Evolutionary conservation across 2,888 invertebrate genomes (phyloP).

Genomic region (Melanostoma mellinum): DNA sequence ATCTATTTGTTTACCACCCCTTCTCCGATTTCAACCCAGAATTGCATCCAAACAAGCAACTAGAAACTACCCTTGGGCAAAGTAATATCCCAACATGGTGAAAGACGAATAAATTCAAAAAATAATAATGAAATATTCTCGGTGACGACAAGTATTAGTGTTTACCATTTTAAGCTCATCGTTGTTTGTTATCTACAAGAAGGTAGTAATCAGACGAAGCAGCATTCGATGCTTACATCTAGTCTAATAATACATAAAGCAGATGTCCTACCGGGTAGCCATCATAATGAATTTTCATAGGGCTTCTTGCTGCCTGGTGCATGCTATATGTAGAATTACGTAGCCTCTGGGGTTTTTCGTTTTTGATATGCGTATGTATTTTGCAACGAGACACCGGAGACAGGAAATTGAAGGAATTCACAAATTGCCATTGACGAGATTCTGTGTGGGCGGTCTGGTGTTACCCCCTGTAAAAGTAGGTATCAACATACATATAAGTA

Average conservation of each 20-base stretch:
- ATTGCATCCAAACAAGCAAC: not conserved
- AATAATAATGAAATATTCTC: conserved; percentile 28
- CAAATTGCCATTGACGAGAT: conserved; percentile 49
- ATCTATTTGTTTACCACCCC: not conserved
- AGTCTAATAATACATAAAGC: not conserved
- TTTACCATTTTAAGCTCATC: conserved; percentile 18
- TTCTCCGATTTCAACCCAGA: not conserved
- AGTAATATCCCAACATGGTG: not conserved
- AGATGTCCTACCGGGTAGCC: not conserved
- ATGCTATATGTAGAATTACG: not conserved
- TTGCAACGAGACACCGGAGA: conserved; percentile 27
- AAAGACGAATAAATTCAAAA: conserved; percentile 3
- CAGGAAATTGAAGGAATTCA: conserved; percentile 66
- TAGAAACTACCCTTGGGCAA: not conserved
- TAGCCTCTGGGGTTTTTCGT: conserved; percentile 10
- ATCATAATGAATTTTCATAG: not conserved
- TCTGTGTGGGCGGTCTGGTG: conserved; percentile 28
- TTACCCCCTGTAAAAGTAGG: not conserved
- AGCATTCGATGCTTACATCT: conserved; percentile 1
- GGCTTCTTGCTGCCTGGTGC: not conserved
- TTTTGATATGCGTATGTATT: conserved; percentile 20
- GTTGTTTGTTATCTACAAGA: not conserved
- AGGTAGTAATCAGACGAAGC: not conserved
- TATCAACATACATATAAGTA: not conserved
- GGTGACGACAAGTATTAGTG: conserved; percentile 2